Evolutionary conservation across 2,797 vertebrate genomes (phyloP), one percentile per base, ranked within the genome.

Genomic region (Epinephelus malabaricus): DNA sequence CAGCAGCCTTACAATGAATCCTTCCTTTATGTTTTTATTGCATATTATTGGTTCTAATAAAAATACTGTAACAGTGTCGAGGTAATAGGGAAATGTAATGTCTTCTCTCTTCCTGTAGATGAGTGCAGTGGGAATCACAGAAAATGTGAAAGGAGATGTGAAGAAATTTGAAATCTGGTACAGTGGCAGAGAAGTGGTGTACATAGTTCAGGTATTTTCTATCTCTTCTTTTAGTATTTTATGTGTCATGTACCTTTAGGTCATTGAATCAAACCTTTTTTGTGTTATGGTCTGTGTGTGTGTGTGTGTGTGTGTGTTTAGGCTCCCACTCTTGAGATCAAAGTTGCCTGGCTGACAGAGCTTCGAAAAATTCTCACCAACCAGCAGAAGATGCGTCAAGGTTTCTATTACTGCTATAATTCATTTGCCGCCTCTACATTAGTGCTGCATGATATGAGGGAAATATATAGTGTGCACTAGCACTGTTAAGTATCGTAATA

Each of bases 81-180:
- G 15, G 15, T 71, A 47, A 17, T 45, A 34, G 34, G 7, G 5
- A 62, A 51, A 47, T 62, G 21, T 47, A 53, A 53, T 19, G 2
- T 27, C 25, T 40, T 68, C 15, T 45, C 15, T 78, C 12, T 76
- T 27, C 73, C 82, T 92, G 5, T 73, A 99, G 98, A 98, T 99
- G 97, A 97, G 92, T 81, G 95, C 97, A 2, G 96, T 98, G 70
- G 97, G 97, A 62, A 96, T 99, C 88, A 98, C 98, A 7, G 98
- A 99, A 88, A 97, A 96, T 0, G 96, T 99, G 55, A 99, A 99
- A 88, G 98, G 98, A 68, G 98, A 99, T 47, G 93, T 95, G 74
- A 97, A 97, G 91, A 99, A 99, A 84, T 99, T 99, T 95, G 98
- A 99, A 89, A 96, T 99, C 90, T 99, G 97, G 96, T 97, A 98